These are phyloP conservation scores for Gymnothorax javanicus DNA, from an alignment of 2,797 vertebrate genomes.

Conservation along the genomic window DNA sequence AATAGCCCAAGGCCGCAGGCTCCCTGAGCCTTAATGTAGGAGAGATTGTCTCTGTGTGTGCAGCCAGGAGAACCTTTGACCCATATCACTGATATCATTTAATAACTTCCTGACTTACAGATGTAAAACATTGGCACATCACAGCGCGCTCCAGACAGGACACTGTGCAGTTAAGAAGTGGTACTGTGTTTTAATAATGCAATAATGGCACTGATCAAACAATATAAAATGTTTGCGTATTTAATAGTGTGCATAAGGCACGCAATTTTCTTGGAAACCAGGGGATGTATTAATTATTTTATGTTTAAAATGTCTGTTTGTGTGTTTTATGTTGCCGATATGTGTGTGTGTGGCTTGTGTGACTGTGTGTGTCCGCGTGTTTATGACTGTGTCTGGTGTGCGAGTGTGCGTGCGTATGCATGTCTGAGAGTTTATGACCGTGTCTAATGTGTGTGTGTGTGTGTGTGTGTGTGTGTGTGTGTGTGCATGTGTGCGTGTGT, in stretches of 20 bases:
- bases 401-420: background rate
- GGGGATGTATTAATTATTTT: no score
- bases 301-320: background rate
- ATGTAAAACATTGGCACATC: background rate
- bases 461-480: background rate
- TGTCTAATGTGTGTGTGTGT: background rate
- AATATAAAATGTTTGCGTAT: no score
- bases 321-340: background rate
- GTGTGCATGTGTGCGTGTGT: background rate
- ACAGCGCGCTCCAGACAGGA: background rate
- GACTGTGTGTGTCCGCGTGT: background rate
- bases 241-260: no score
- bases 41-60: background rate
- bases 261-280: no score
- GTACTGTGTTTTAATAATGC: background rate
- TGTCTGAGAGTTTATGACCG: background rate
- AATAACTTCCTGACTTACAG: background rate
- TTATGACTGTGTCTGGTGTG: background rate
- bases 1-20: background rate
- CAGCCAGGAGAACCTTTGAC: background rate
- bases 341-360: background rate
- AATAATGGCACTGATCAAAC: background rate
- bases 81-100: background rate
- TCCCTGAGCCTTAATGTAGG: background rate
- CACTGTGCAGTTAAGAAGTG: background rate